Conservation (phyloP, 1,140 invertebrate genomes). For the Diploscapter pachys region DNA sequence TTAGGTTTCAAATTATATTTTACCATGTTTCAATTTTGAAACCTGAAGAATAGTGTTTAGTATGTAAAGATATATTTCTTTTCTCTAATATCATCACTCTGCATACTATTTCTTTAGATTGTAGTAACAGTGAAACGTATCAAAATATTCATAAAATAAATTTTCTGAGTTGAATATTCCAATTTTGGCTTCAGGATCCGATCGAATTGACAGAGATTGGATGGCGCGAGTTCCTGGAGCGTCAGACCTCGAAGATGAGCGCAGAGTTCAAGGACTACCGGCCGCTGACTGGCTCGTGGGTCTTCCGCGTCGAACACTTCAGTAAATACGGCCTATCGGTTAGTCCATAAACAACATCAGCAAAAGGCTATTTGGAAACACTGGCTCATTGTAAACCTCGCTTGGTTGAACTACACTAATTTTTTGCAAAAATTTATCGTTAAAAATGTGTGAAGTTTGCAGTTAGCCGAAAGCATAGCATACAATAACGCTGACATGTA, state of each 20-base stretch:
- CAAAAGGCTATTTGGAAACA: background rate
- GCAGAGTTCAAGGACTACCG: slow-evolving; percentile 89
- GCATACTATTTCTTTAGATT: too few relatives aligned
- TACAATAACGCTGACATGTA: slow-evolving; percentile 15
- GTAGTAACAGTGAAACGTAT: background rate
- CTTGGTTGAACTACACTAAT: background rate
- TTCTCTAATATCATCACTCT: too few relatives aligned
- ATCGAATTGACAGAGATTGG: slow-evolving; percentile 75
- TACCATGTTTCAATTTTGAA: too few relatives aligned
- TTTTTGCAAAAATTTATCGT: background rate
- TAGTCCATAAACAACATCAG: slow-evolving; percentile 65
- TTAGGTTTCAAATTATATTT: too few relatives aligned
- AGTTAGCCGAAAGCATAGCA: too few relatives aligned
- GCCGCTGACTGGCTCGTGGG: slow-evolving; percentile 92
- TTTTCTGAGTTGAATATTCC: background rate
- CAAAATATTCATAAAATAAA: background rate
- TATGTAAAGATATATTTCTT: too few relatives aligned
- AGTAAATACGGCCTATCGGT: slow-evolving; percentile 84
- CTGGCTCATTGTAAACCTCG: background rate
- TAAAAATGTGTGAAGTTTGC: background rate
- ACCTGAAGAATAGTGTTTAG: too few relatives aligned
- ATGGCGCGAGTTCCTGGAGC: slow-evolving; percentile 80
- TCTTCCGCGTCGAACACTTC: slow-evolving; percentile 79
- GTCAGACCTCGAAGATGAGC: slow-evolving; percentile 78
- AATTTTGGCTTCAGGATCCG: slow-evolving; percentile 64